These are phyloP conservation scores for Aricia artaxerxes DNA, from an alignment of 2,888 invertebrate genomes.

Conservation along the genomic window DNA sequence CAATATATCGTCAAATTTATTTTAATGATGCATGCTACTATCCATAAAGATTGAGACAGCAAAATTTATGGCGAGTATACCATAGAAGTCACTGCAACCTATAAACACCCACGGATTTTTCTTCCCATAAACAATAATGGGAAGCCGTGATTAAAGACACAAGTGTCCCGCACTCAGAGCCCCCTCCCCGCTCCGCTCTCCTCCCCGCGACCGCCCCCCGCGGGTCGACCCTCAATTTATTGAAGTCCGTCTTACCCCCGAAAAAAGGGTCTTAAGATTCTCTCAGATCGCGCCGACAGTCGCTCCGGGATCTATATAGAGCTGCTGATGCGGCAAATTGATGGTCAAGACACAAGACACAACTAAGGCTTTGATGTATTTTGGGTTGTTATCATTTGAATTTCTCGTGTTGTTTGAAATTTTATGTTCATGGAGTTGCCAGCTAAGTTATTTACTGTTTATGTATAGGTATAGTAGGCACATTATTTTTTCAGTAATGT, in stretches of 20 bases:
- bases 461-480: too few relatives aligned
- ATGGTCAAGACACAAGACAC: not conserved
- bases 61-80: too few relatives aligned
- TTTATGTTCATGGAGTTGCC: too few relatives aligned
- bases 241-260: slow-evolving; percentile 63
- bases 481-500: too few relatives aligned
- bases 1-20: too few relatives aligned
- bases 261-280: slow-evolving; percentile 62
- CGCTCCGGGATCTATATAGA: slow-evolving; percentile 31
- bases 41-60: too few relatives aligned
- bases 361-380: not conserved
- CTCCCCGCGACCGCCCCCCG: not conserved
- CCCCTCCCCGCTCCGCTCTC: slow-evolving; percentile 62
- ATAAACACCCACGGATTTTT: not conserved
- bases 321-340: slow-evolving; percentile 27
- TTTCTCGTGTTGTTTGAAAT: not conserved
- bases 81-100: too few relatives aligned
- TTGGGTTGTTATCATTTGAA: not conserved
- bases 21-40: too few relatives aligned
- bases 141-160: slow-evolving; percentile 23
- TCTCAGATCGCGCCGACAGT: slow-evolving; percentile 34
- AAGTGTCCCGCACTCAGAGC: slow-evolving; percentile 48
- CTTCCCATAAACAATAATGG: slow-evolving; percentile 8
- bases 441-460: too few relatives aligned
- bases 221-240: slow-evolving; percentile 70